A percentile compares a stretch with the other conserved stretches of the same genome.
These are phyloP conservation scores for Etheostoma spectabile DNA, from an alignment of 2,113 vertebrate species.

Conservation along the genomic window DNA sequence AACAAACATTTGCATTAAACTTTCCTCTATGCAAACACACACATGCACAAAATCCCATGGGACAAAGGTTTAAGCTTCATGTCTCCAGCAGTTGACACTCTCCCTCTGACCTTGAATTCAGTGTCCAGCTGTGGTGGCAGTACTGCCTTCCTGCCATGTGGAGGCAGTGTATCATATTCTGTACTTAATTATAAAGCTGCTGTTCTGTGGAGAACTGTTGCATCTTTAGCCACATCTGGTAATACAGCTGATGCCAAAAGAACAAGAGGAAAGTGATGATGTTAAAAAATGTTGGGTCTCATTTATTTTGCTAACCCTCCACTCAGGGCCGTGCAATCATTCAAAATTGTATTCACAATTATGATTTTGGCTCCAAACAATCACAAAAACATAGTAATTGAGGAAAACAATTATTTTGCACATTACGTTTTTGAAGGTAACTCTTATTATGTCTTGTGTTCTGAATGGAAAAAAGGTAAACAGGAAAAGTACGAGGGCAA, in stretches of 20 bases:
- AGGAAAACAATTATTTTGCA: too few species aligned
- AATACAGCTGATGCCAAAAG: conserved; percentile 15
- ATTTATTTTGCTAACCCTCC: neutral
- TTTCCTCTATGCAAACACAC: conserved; percentile 48
- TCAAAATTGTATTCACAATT: too few species aligned
- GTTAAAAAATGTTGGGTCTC: neutral
- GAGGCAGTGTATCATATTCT: conserved; percentile 54
- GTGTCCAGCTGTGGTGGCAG: conserved; percentile 57
- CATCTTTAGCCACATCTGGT: conserved; percentile 24
- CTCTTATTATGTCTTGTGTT: too few species aligned
- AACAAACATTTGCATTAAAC: conserved; percentile 45
- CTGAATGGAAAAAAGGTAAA: too few species aligned
- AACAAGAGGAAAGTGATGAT: conserved; percentile 13
- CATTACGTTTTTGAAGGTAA: too few species aligned
- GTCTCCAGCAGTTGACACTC: conserved; percentile 48
- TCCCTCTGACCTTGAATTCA: conserved; percentile 66
- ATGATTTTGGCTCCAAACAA: too few species aligned
- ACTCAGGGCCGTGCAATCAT: too few species aligned
- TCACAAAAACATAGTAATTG: too few species aligned
- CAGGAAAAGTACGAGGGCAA: too few species aligned
- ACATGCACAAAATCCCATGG: conserved; percentile 11
- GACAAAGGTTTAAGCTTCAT: conserved; percentile 17
- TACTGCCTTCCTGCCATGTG: conserved; percentile 62
- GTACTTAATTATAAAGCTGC: conserved; percentile 26
- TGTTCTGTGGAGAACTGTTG: neutral